Evolutionary conservation across 2,888 invertebrate species (phyloP), one percentile per base, ranked within the genome.

Genomic region (Mythimna ferrago): DNA sequence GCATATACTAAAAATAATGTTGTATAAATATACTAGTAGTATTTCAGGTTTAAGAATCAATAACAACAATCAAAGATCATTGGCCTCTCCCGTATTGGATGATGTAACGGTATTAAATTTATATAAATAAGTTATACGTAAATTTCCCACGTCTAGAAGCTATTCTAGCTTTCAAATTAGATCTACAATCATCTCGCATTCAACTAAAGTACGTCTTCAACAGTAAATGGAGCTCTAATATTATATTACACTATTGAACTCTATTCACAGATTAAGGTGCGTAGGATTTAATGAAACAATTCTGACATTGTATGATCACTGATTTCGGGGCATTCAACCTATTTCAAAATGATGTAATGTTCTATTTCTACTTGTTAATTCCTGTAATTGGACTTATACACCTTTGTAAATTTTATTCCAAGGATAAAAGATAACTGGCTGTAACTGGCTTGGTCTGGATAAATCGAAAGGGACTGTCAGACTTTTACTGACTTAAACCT

Each of bases 131-230:
- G 9, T 48, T 48, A 3, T 41, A 64, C 19, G 44, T 75, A 48
- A 64, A 76, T 53, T 5, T 26, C 1, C 10, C 57, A 38, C 53
- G 48, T 60, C 38, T 32, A 6, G 6, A 69, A 63, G 21, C 48
- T 74, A 41, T n/a, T 32, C 48, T 11, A n/a, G 44, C 57, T 76
- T 54, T 35, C n/a, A 70, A 75, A 70, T 75, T 63, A 63, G 63
- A 75, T 54, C 44, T 58, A 53, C 26, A 74, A 74, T 68, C 74
- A 53, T 58, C 44, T 75, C 26, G 35, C n/a, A 63, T 70, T 58
- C 32, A 58, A n/a, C 57, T 32, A 1, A 62, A 69, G 35, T 32
- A 65, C 21, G 32, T 57, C 53, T 53, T 53, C 41, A 32, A n/a
- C 26, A 75, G 26, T 69, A 38, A 76, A 54, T 76, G 38, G 19